Evolutionary conservation across 2,113 vertebrate species (phyloP), one percentile per base, ranked within the genome.

Genomic region (Psettodes erumei): DNA sequence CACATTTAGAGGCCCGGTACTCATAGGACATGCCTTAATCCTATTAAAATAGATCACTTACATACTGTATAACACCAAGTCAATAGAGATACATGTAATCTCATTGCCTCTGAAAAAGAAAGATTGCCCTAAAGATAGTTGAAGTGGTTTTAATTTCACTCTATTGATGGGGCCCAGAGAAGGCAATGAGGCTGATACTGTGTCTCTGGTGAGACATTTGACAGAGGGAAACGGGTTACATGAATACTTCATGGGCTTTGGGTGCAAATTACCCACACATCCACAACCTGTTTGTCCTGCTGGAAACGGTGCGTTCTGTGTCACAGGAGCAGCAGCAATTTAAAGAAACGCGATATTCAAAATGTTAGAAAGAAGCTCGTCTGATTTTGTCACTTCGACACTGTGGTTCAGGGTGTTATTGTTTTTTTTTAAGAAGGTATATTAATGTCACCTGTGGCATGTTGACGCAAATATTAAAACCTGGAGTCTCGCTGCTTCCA

Each of bases 41-140:
- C 89, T 83, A 79, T 93, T 92, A 87, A 90, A 89, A 88, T 77
- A 77, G 87, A 92, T 91, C 62, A 37, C 91, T 92, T 89, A 86
- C 89, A 93, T 86, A 86, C 71, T 82, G 77, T 73, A 84, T 73
- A 88, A 82, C 84, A 87, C 60, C 75, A 40, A 75, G 84, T 92
- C 88, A 91, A 87, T 85, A 69, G 72, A 74, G 77, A 86, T 83
- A 73, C 86, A 80, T 90, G 85, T 91, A 93, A 92, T 91, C 82
- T 83, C 79, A 90, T 91, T 91, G 86, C 77, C 74, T 81, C 66
- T 84, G 82, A 84, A 92, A 81, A 83, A 85, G 75, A 88, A 68
- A 50, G 86, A 91, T 90, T 86, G 83, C 82, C 85, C 83, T 68
- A 69, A 89, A 90, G 90, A 88, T 87, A 88, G 87, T 85, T 83